Base-by-base conservation (phyloP, 1,140 invertebrate species). In the Euschistus heros region DNA sequence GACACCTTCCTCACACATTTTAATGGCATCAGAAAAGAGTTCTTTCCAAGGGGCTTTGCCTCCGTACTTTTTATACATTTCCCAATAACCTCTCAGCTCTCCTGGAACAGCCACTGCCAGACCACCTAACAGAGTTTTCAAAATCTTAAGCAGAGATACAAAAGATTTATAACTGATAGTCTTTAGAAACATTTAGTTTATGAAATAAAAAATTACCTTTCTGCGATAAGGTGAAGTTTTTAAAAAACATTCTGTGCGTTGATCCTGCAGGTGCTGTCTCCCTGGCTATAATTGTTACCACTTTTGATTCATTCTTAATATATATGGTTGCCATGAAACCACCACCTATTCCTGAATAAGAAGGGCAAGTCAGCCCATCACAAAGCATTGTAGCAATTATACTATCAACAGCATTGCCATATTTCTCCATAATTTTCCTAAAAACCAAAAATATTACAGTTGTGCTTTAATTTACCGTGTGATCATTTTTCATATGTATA, bases 81-180 rank as follows among this genome's bases (percentile, higher is more conserved):
- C 80, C 83, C 86, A 87, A 73, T 93, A 95, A 0, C 94, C 95
- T 66, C 80, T 79, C 1, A 98, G 73, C 75, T 97, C 94, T 8
- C 93, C 94, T 0, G 96, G 95, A 8, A 97, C 87, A 0, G 86
- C 95, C 5, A 92, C 82, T 0, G 94, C 81, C 57, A 89, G 72
- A 2, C 85, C 87, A 69, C 86, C 86, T 80, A 62, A 33, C 1
- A 37, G 13, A 37, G 8, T 37, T 37, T 37, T 13, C 8, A 37
- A 37, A 1, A 6, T 6, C 33, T 10, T 30, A 5, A 30, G 30
- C 30, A 8, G 30, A 10, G 13, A 37, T 37, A 13, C 27, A 37
- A 37, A 37, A 37, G 1, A 37, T 37, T 37, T 10, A 6, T 37
- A 10, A 13, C 8, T 10, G 13, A 37, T 37, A 6, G 8, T 6